Base-by-base conservation (phyloP, 2,113 vertebrate genomes). In the Apus apus region DNA sequence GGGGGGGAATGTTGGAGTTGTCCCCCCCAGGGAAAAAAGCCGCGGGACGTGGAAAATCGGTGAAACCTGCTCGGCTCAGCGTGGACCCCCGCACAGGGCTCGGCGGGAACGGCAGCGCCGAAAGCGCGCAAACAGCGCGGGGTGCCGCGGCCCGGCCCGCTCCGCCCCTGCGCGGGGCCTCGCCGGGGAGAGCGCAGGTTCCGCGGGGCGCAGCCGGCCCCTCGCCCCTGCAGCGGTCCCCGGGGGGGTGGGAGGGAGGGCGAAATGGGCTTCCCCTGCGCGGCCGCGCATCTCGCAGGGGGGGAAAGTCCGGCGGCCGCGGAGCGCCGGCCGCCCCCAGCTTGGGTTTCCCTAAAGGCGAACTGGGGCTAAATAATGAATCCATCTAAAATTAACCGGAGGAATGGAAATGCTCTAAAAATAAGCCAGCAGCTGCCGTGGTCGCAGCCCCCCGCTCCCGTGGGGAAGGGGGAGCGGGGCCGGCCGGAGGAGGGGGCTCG, bases 381-480 rank as follows among this genome's bases (percentile, higher is more conserved):
- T 91, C 92, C 86, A 95, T 97, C 97, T 98, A 97, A 97, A 97
- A 98, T 97, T 98, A 98, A 97, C 96, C 92, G 62, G 82, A 93
- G 95, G 96, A 97, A 97, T 97, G 97, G 97, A 97, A 96, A 95
- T 90, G 94, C 91, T 95, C 97, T 97, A 98, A 98, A 98, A 97
- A 98, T 98, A 97, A 97, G 95, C 62, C 95, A 95, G 90, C 98
- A 97, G 97, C 98, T 97, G 97, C 96, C 96, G 53, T 81, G 94
- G 97, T 80, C 94, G 78, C 96, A 92, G 95, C 94, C 95, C 95
- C 95, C 79, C 67, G 92, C 76, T 92, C 92, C 94, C 80, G 89
- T 68, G 92, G 91, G 89, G 89, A 80, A 85, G 82, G 78, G 86
- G 68, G 94, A 89, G 85, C 9, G 66, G 79, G 87, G 81, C 85